Evolutionary conservation across 1,140 invertebrate species (phyloP).

Genomic region (Macrocentrus cingulum): DNA sequence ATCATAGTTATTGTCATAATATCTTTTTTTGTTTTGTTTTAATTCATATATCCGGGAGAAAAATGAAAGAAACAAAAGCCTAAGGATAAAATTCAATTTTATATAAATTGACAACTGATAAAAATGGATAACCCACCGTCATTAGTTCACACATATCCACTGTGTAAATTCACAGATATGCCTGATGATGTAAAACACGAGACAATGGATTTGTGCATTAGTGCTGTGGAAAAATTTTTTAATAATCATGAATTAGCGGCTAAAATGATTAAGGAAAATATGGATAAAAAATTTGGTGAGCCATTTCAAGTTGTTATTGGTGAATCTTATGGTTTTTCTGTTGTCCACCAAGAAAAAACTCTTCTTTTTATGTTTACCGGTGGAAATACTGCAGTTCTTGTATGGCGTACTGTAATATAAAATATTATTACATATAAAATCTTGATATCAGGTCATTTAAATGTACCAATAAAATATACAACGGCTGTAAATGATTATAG

Average conservation of each 20-base stretch:
- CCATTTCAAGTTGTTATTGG: conserved; percentile 92
- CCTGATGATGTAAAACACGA: conserved; percentile 87
- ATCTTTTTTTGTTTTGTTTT: not conserved
- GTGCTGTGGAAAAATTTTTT: conserved; percentile 87
- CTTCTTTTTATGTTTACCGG: conserved; percentile 91
- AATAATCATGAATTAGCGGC: conserved; percentile 78
- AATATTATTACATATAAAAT: too few relatives aligned
- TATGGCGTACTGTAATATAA: conserved; percentile 73
- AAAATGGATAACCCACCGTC: conserved; percentile 18
- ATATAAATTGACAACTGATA: conserved; percentile 3
- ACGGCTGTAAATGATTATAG: too few relatives aligned
- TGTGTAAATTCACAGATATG: conserved; percentile 84
- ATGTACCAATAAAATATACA: too few relatives aligned
- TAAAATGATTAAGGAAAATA: conserved; percentile 86
- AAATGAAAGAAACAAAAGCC: too few relatives aligned
- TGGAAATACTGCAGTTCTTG: conserved; percentile 83
- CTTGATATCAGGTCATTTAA: too few relatives aligned
- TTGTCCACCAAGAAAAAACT: conserved; percentile 87
- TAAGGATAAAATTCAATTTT: too few relatives aligned
- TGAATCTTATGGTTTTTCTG: conserved; percentile 91
- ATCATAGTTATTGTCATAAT: not conserved
- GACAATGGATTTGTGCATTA: conserved; percentile 85
- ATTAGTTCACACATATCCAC: conserved; percentile 72
- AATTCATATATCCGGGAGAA: not conserved
- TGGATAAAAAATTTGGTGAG: conserved; percentile 93